Percentiles rank a stretch among this genome's conserved stretches.
phyloP scores from a whole-genome alignment of 35 echinoderm and acorn worm genomes.

The Heliocidaris tuberculata region DNA sequence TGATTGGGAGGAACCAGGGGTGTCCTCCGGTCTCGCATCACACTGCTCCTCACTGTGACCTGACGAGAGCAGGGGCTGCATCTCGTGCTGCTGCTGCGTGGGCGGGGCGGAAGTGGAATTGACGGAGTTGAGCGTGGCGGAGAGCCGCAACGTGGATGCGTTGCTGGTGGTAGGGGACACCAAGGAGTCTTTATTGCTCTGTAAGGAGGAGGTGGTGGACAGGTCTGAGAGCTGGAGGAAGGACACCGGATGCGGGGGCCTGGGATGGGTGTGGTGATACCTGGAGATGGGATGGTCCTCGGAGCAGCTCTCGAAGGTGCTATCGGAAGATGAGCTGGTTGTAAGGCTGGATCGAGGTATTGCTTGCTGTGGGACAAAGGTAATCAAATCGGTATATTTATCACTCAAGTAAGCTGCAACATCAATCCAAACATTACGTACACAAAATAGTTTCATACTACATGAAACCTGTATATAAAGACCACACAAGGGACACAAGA shows the following conservation, averaged over 20 bases:
- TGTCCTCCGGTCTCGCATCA: background rate
- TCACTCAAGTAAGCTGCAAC: background rate
- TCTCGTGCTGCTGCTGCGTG: background rate
- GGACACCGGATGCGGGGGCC: background rate
- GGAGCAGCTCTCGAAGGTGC: background rate
- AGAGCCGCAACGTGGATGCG: background rate
- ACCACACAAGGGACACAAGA: no score
- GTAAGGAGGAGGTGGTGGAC: background rate
- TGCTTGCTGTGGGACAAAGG: background rate
- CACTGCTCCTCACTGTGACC: background rate
- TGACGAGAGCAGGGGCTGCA: background rate
- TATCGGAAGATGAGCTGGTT: slow-evolving; percentile 13
- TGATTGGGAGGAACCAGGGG: background rate
- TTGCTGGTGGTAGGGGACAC: slow-evolving; percentile 10
- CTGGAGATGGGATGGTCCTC: background rate
- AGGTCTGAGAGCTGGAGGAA: slow-evolving; percentile 17
- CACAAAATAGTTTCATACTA: background rate
- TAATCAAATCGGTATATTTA: background rate
- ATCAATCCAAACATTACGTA: background rate
- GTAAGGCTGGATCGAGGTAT: slow-evolving; percentile 30
- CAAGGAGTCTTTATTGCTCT: background rate
- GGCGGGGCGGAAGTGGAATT: background rate
- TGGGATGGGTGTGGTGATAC: background rate
- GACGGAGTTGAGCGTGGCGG: background rate
- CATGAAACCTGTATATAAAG: no score